phyloP scores from a whole-genome alignment of 64 coral and sea anemone genomes.

The Anthopleura sola region DNA sequence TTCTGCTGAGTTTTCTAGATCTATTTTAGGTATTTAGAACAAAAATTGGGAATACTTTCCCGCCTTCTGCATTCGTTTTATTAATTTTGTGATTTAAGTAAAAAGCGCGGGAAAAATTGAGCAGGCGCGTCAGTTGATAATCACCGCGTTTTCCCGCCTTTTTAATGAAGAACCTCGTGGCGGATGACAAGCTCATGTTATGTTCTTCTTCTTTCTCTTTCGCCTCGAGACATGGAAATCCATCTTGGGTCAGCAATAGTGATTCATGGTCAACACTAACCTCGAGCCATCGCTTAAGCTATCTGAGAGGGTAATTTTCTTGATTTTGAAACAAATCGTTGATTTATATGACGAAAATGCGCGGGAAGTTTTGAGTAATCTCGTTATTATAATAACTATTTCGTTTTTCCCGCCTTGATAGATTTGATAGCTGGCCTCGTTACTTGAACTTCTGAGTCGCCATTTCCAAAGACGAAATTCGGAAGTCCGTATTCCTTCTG shows the following conservation, averaged over 20 bases:
- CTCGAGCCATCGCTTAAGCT: neutral
- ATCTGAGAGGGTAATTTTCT: neutral
- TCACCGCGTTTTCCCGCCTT: neutral
- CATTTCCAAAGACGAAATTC: neutral
- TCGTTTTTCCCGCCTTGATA: neutral
- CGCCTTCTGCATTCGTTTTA: no score
- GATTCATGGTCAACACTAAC: neutral
- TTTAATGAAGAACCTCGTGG: neutral
- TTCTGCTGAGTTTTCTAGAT: no score
- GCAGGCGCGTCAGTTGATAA: neutral
- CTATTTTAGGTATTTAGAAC: no score
- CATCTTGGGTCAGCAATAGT: neutral
- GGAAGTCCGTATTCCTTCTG: constrained; percentile 24
- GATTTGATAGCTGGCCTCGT: neutral
- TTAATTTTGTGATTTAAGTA: no score
- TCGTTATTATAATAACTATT: neutral
- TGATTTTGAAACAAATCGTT: neutral
- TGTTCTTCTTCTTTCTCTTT: neutral
- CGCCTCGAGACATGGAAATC: neutral
- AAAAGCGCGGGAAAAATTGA: no score
- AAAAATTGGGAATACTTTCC: neutral
- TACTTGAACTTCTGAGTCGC: neutral
- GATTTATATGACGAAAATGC: neutral
- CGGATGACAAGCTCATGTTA: no score
- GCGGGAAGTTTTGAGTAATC: neutral